Conservation (phyloP, 2,888 invertebrate species). For the Malthinus flaveolus region DNA sequence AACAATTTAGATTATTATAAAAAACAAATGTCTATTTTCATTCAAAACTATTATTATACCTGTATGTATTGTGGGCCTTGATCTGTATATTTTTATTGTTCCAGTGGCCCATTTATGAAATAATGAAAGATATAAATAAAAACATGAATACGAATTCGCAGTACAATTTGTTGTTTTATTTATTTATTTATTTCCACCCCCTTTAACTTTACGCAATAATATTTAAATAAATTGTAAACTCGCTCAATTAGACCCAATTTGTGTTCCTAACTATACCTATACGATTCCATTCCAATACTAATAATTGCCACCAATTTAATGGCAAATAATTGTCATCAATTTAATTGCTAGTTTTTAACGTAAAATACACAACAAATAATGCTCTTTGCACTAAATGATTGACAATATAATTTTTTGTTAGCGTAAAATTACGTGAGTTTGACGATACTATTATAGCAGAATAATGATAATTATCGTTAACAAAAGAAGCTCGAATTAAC, state of each 20-base stretch:
- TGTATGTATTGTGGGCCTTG: constrained; percentile 50
- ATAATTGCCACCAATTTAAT: too few species aligned
- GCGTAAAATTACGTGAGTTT: background rate
- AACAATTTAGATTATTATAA: constrained; percentile 38
- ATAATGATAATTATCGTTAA: too few species aligned
- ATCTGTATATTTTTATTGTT: constrained; percentile 55
- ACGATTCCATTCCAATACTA: too few species aligned
- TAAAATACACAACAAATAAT: too few species aligned
- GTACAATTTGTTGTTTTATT: constrained; percentile 4
- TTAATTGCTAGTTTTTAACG: too few species aligned
- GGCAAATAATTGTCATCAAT: too few species aligned
- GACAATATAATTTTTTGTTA: background rate
- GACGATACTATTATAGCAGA: too few species aligned
- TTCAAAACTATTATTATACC: constrained; percentile 46
- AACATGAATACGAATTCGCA: constrained; percentile 20
- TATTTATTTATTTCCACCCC: background rate
- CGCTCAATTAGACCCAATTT: background rate
- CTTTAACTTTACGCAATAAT: background rate
- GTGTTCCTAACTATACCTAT: too few species aligned
- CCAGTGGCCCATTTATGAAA: constrained; percentile 47
- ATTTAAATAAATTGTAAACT: background rate
- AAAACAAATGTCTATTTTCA: constrained; percentile 50
- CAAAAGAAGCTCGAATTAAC: too few species aligned
- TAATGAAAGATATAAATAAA: constrained; percentile 47
- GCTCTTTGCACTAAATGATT: background rate